Percentiles rank a stretch among this genome's conserved stretches.
phyloP scores from a whole-genome alignment of 2,888 invertebrate species.

The Piscicola geometra region DNA sequence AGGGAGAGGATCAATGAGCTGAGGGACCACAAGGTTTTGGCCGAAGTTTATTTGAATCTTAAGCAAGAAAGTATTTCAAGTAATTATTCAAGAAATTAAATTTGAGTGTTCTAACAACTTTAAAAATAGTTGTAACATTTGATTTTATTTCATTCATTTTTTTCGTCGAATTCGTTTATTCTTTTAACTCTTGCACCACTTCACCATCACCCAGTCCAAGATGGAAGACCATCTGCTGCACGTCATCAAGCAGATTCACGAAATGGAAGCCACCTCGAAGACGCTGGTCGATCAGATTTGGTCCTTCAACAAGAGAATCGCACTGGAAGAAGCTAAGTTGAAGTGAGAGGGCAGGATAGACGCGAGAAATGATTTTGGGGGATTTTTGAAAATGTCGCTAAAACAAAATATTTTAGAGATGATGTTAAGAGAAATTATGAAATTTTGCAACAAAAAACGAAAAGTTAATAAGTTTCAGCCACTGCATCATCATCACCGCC shows the following conservation, averaged over 20 bases:
- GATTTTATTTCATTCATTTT: too few relatives aligned
- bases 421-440: background rate
- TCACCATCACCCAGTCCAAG: constrained; percentile 14
- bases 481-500: background rate
- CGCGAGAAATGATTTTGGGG: too few relatives aligned
- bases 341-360: background rate
- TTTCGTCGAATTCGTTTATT: too few relatives aligned
- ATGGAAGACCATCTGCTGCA: constrained; percentile 32
- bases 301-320: constrained; percentile 4
- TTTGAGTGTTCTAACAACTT: too few relatives aligned
- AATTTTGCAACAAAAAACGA: background rate
- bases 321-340: constrained; percentile 17
- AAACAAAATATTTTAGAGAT: too few relatives aligned
- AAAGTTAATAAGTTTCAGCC: background rate
- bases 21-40: constrained; percentile 31
- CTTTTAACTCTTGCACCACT: too few relatives aligned
- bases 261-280: constrained; percentile 17
- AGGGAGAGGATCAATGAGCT: constrained; percentile 28
- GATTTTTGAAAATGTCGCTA: too few relatives aligned
- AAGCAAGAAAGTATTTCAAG: too few relatives aligned
- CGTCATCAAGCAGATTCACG: constrained; percentile 27
- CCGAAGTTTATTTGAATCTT: too few relatives aligned
- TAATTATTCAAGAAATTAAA: too few relatives aligned
- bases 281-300: constrained; percentile 17
- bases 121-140: too few relatives aligned